These are phyloP conservation scores for Aphelenchoides fujianensis DNA, from an alignment of 1,140 invertebrate genomes.

Conservation along the genomic window DNA sequence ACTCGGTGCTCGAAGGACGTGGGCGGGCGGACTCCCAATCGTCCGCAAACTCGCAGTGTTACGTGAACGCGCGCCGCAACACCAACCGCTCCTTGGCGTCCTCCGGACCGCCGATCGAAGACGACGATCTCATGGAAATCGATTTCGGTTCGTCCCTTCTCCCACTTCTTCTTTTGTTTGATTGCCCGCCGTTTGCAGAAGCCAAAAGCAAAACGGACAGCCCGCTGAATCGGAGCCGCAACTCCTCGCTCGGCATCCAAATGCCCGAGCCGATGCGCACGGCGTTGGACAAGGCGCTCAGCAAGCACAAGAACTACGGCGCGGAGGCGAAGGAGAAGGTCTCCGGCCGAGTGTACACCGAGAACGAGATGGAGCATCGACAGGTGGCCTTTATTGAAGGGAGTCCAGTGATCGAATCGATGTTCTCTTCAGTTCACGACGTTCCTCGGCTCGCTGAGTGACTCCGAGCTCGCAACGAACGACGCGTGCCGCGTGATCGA, in stretches of 20 bases:
- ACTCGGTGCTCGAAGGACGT: background rate
- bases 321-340: background rate
- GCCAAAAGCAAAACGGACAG: slow-evolving; percentile 16
- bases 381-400: background rate
- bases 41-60: background rate
- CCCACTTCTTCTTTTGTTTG: slow-evolving; percentile 7
- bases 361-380: background rate
- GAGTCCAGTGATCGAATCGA: background rate
- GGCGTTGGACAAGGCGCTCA: slow-evolving; percentile 18
- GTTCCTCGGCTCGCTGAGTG: background rate
- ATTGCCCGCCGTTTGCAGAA: background rate
- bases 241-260: slow-evolving; percentile 37
- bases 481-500: background rate
- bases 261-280: slow-evolving; percentile 26
- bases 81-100: background rate
- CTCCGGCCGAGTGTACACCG: background rate
- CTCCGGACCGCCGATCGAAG: background rate
- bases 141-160: slow-evolving; percentile 40
- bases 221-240: slow-evolving; percentile 36
- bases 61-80: background rate
- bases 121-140: slow-evolving; percentile 37
- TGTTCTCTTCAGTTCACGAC: background rate
- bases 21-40: background rate
- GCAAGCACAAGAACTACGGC: background rate
- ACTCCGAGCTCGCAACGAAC: background rate